Base-by-base conservation (phyloP, 2,888 invertebrate species). In the Geotrupes spiniger region DNA sequence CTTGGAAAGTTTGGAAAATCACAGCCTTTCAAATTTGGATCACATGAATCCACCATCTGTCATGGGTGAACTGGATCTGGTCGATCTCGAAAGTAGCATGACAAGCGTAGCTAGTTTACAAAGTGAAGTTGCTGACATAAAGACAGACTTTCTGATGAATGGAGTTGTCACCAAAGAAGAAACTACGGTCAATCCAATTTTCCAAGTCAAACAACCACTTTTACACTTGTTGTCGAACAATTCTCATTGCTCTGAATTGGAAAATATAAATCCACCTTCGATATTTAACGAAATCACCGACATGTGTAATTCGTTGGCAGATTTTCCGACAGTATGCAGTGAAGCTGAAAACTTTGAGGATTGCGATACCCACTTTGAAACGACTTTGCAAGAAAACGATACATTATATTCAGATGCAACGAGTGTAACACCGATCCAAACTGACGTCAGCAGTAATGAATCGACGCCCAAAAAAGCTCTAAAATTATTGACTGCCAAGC, bases 31-130 rank as follows among this genome's bases (percentile, higher is more conserved):
- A 4, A 87, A 89, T 64, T 72, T 91, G 21, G 92, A 92, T 25
- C 85, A 86, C 53, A 82, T 91, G 2, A 89, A 89, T 65, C 91
- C 92, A 2, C 91, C 92, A 0, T 89, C 90, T 0, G 80, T 86
- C 54, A 85, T 91, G 84, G 88, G 88, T 48, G 64, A 59, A 4
- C 58, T 67, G 2, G 78, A 84, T 59, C 69, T 85, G 3, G 62
- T 80, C 1, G 92, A 92, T 60, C 81, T 88, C 81, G 87, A 87
- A 56, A 83, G 84, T 52, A 92, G 91, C 55, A 88, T 91, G 84
- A 75, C 87, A 9, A 92, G 91, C 45, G 87, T 92, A 0, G 86
- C 87, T 0, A 92, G 91, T 65, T 85, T 91, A 48, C 85, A 85
- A 16, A 90, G 87, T 0, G 91, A 91, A 72, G 79, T 85, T 2